phyloP scores from a whole-genome alignment of 2,888 invertebrate genomes.

The Agrochola circellaris region DNA sequence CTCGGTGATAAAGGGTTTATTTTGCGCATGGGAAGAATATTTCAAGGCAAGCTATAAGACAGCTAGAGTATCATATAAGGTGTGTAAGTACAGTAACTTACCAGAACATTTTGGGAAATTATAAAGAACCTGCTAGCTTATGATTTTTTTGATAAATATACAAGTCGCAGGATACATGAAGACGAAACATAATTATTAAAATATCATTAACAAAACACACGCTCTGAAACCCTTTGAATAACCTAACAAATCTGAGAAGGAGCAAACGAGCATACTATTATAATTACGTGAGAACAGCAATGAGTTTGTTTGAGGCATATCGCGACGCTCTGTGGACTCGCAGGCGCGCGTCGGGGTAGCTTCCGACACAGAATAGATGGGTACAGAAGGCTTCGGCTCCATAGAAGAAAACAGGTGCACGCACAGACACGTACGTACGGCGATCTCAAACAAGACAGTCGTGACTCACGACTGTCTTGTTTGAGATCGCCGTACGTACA shows the following conservation, averaged over 20 bases:
- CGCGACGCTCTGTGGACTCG: conserved; percentile 57
- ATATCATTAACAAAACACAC: conserved; percentile 23
- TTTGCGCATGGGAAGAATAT: conserved; percentile 8
- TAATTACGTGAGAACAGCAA: conserved; percentile 66
- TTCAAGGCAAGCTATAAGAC: background rate
- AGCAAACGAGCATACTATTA: conserved; percentile 53
- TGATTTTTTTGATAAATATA: background rate
- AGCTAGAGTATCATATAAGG: background rate
- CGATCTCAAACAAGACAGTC: background rate
- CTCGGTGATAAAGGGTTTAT: background rate
- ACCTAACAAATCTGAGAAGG: conserved; percentile 52
- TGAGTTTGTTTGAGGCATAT: conserved; percentile 68
- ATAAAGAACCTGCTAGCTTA: background rate
- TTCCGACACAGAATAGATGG: conserved; percentile 20
- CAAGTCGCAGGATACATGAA: background rate
- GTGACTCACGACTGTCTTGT: no score
- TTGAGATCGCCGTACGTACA: background rate
- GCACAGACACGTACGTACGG: no score
- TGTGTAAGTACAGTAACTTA: background rate
- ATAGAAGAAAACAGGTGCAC: background rate
- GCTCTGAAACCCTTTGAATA: conserved; percentile 18
- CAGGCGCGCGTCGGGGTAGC: conserved; percentile 14
- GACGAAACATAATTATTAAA: background rate
- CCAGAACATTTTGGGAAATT: background rate
- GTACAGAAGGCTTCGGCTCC: background rate